Evolutionary conservation across 1,140 invertebrate species (phyloP), one percentile per base, ranked within the genome.

Genomic region (Wiebesia pumilae): DNA sequence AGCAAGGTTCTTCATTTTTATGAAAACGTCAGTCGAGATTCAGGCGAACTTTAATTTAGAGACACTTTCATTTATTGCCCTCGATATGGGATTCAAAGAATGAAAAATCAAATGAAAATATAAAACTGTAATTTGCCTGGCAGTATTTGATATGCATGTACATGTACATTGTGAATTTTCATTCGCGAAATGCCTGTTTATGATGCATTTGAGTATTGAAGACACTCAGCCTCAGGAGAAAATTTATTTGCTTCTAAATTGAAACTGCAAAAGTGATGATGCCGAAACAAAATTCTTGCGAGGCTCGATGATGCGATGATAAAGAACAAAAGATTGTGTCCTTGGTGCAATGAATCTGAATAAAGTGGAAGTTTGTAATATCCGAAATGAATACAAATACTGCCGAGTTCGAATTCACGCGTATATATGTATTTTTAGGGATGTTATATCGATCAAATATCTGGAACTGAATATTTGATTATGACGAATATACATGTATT

Each of bases 401-500:
- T 88, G 86, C 81, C 81, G 77, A 80, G 65, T 80, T 82, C 86
- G 80, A 83, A 84, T 87, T 87, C 81, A 81, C 81, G 78, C 84
- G 82, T 88, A 85, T 90, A 87, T 90, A 90, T 91, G 90, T 91
- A 90, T 89, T 89, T 87, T 89, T 90, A 87, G 88, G 77, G 65
- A 86, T 51, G 75, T 87, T 75, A 83, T 91, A 90, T 89, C 89
- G 89, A 89, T 90, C 89, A 91, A 88, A 90, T 90, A 89, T 84
- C 80, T 90, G 90, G 88, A 90, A 89, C 85, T 90, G 82, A 90
- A 90, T 89, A 90, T 92, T 92, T 91, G 89, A 90, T 88, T 91
- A 91, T 90, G 90, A 89, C 91, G 92, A 92, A 81, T 92, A 91
- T 92, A 93, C 91, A 93, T 90, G 91, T 92, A 93, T 90, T 92